Evolutionary conservation across 2,113 vertebrate species (phyloP).

Genomic region (Eulacestoma nigropectus): DNA sequence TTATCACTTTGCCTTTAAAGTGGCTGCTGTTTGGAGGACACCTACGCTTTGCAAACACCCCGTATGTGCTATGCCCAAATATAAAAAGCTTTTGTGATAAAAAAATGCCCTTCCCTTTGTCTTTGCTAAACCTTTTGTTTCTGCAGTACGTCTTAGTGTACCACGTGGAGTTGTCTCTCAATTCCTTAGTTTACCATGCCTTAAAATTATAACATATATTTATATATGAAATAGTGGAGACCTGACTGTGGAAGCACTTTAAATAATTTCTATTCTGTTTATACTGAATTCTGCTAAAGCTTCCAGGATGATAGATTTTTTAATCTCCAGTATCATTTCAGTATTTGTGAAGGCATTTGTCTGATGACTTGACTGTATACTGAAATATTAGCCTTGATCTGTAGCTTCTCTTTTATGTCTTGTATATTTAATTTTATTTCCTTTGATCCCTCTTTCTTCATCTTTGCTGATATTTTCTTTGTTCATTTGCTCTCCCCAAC

Average conservation of each 20-base stretch:
- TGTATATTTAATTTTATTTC: conserved; percentile 34
- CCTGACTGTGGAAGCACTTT: not conserved
- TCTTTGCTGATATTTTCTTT: conserved; percentile 14
- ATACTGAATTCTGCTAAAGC: not conserved
- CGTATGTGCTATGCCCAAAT: not conserved
- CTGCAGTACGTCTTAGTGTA: not conserved
- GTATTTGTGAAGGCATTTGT: not conserved
- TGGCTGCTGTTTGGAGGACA: not conserved
- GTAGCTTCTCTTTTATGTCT: conserved; percentile 5
- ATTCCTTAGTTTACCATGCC: not conserved
- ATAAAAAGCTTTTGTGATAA: not conserved
- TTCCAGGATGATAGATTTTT: not conserved
- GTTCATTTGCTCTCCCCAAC: not conserved
- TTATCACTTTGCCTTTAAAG: not conserved
- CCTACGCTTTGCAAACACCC: not conserved
- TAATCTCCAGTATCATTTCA: not conserved
- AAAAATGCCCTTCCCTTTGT: not conserved
- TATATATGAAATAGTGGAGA: not conserved
- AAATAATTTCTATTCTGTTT: not conserved
- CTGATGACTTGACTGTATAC: not conserved
- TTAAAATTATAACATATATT: not conserved
- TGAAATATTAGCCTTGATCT: conserved; percentile 3
- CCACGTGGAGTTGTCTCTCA: accelerated
- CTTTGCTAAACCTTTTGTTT: not conserved
- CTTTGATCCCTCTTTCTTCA: conserved; percentile 39